Evolutionary conservation across 2,113 vertebrate genomes (phyloP).

Genomic region (Gambusia affinis): DNA sequence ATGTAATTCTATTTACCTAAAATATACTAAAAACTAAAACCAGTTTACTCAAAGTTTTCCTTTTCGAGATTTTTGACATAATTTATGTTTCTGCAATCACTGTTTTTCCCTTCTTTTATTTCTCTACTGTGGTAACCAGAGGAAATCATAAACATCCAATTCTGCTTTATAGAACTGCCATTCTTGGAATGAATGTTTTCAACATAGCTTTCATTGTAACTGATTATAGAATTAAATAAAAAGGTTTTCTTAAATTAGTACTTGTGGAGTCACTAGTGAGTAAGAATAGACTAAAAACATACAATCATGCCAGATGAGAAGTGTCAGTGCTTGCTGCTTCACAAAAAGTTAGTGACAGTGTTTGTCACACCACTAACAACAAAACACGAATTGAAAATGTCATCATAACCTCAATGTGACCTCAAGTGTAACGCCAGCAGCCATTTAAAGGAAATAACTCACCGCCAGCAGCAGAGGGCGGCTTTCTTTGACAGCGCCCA

Average conservation of each 20-base stretch:
- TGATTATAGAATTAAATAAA: neutral
- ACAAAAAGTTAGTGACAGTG: neutral
- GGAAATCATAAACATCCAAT: too few relatives aligned
- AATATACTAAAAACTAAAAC: too few relatives aligned
- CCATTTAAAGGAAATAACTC: constrained; percentile 68
- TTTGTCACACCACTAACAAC: constrained; percentile 19
- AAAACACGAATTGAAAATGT: constrained; percentile 3
- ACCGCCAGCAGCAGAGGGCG: constrained; percentile 93
- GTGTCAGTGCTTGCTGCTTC: neutral
- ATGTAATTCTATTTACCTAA: too few relatives aligned
- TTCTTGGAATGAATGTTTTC: neutral
- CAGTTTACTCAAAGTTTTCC: too few relatives aligned
- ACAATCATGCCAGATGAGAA: constrained; percentile 1
- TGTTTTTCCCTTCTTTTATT: too few relatives aligned
- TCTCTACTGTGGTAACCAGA: too few relatives aligned
- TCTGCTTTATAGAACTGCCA: too few relatives aligned
- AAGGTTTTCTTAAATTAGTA: constrained; percentile 10
- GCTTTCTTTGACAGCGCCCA: constrained; percentile 96
- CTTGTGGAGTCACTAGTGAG: neutral
- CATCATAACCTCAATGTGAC: neutral
- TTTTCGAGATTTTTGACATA: too few relatives aligned
- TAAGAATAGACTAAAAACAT: neutral
- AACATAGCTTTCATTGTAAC: too few relatives aligned
- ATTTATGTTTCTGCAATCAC: too few relatives aligned
- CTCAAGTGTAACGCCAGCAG: neutral